Evolutionary conservation across 2,113 vertebrate genomes (phyloP).

Genomic region (Cranoglanis bouderius): DNA sequence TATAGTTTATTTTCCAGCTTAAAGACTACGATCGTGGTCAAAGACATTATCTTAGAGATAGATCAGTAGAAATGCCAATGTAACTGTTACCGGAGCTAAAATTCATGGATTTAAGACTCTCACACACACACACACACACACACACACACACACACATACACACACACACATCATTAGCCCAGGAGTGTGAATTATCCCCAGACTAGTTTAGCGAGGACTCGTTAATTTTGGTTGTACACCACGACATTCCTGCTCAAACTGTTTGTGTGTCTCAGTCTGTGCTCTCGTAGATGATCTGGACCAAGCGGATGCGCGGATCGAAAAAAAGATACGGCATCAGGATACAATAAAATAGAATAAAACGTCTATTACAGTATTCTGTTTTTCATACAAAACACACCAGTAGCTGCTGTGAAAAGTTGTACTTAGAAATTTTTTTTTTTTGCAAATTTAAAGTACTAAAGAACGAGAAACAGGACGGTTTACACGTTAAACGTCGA

Average conservation of each 20-base stretch:
- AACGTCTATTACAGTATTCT: neutral
- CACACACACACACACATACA: neutral
- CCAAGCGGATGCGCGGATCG: neutral
- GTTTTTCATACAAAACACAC: neutral
- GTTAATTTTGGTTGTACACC: conserved; percentile 67
- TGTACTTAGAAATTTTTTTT: neutral
- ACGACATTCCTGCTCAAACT: conserved; percentile 69
- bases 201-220: conserved; percentile 62
- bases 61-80: neutral
- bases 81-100: neutral
- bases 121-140: conserved; percentile 1
- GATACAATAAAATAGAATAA: neutral
- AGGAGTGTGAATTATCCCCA: conserved; percentile 64
- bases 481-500: neutral
- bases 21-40: neutral
- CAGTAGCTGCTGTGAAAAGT: neutral
- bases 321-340: neutral
- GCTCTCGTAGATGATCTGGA: neutral
- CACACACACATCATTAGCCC: conserved; percentile 53
- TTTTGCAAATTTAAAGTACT: neutral
- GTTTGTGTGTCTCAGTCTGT: conserved; percentile 50
- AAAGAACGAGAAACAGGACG: neutral
- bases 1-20: neutral
- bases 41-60: neutral
- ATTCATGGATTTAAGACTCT: neutral